These are phyloP conservation scores for Napeogenes sylphis DNA, from an alignment of 2,888 invertebrate species.

Conservation along the genomic window DNA sequence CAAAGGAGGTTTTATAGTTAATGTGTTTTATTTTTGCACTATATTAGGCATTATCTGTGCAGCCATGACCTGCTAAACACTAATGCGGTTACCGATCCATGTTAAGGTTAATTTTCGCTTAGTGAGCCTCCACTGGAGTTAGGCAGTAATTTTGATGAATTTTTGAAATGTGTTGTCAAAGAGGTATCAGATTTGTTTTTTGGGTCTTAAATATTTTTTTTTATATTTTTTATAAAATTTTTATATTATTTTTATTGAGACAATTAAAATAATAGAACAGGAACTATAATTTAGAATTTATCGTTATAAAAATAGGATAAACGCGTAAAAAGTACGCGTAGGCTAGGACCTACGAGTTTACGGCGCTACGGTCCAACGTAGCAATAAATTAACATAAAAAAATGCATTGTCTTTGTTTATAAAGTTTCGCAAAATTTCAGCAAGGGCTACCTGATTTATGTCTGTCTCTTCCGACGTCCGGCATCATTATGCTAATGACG, in stretches of 20 bases:
- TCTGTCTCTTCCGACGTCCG: constrained; percentile 42
- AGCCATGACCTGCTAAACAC: constrained; percentile 58
- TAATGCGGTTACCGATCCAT: constrained; percentile 51
- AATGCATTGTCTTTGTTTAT: constrained; percentile 24
- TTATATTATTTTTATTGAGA: no score
- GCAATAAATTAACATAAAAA: constrained; percentile 17
- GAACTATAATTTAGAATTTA: no score
- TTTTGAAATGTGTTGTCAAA: neutral
- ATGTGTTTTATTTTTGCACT: constrained; percentile 36
- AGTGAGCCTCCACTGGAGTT: constrained; percentile 37
- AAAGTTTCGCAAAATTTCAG: constrained; percentile 25
- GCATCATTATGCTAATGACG: constrained; percentile 48
- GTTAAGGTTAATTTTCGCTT: constrained; percentile 54
- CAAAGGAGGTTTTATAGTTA: constrained; percentile 21
- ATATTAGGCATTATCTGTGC: constrained; percentile 55
- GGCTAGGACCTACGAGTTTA: neutral
- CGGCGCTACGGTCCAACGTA: constrained; percentile 4
- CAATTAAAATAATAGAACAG: no score
- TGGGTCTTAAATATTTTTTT: no score
- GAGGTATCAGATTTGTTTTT: no score
- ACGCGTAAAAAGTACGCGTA: no score
- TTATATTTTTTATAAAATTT: no score
- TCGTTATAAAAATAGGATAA: no score
- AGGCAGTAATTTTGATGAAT: constrained; percentile 6
- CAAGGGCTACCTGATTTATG: constrained; percentile 42